phyloP scores from a whole-genome alignment of 2,888 invertebrate species.

The Drosophila subsilvestris region DNA sequence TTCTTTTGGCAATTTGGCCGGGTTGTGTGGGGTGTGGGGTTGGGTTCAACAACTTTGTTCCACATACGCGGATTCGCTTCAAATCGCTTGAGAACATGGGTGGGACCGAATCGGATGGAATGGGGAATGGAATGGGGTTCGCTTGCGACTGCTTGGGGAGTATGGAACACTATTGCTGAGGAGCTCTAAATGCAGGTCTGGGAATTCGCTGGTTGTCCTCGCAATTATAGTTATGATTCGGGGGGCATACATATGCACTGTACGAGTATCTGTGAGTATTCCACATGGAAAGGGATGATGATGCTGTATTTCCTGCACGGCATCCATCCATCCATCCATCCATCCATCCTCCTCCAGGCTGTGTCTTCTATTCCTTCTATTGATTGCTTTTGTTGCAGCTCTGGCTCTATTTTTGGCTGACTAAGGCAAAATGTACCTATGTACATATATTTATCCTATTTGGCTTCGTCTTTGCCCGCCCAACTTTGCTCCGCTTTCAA shows the following conservation, averaged over 20 bases:
- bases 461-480: neutral
- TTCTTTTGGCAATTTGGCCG: conserved; percentile 41
- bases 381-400: neutral
- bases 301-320: too few species aligned
- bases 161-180: neutral
- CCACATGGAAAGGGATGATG: too few species aligned
- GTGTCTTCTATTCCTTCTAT: neutral
- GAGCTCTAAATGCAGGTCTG: conserved; percentile 28
- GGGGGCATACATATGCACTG: neutral
- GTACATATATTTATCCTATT: too few species aligned
- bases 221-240: conserved; percentile 38
- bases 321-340: too few species aligned
- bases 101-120: neutral
- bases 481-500: neutral
- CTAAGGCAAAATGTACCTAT: neutral
- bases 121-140: neutral
- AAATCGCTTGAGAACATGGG: conserved; percentile 2
- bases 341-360: neutral
- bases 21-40: neutral
- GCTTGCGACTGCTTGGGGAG: neutral
- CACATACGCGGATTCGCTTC: conserved; percentile 48
- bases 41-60: conserved; percentile 70
- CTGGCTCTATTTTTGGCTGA: neutral
- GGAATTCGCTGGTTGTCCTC: conserved; percentile 27
- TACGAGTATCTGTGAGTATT: too few species aligned